Conservation (phyloP, 2,888 invertebrate genomes). For the Diloba caeruleocephala region DNA sequence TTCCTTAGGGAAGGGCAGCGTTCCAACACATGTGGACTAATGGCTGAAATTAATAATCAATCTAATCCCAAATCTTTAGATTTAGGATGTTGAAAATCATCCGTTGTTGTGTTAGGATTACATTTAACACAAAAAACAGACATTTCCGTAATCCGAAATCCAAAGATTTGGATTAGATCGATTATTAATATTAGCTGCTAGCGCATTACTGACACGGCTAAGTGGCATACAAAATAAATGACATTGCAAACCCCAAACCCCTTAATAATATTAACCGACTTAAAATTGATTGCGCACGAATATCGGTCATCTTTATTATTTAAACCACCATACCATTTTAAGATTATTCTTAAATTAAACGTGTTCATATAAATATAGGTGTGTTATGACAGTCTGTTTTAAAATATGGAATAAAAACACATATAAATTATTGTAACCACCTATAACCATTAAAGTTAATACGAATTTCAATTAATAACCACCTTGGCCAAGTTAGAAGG, state of each 20-base stretch:
- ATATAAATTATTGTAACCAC: conserved; percentile 47
- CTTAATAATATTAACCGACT: conserved; percentile 6
- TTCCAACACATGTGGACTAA: conserved; percentile 19
- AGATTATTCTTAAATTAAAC: conserved; percentile 30
- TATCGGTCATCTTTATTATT: conserved; percentile 19
- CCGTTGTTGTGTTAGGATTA: too few relatives aligned
- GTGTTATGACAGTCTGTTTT: conserved; percentile 28
- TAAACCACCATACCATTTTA: conserved; percentile 21
- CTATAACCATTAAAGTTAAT: conserved; percentile 45
- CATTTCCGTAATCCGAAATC: too few relatives aligned
- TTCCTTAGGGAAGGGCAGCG: conserved; percentile 8
- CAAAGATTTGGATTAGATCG: too few relatives aligned
- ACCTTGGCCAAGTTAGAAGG: conserved; percentile 74
- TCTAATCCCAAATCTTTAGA: too few relatives aligned
- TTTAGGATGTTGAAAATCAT: too few relatives aligned
- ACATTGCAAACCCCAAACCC: too few relatives aligned
- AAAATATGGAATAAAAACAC: conserved; percentile 32
- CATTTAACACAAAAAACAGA: too few relatives aligned
- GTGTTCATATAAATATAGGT: conserved; percentile 30
- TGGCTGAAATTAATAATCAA: too few relatives aligned
- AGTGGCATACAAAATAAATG: too few relatives aligned
- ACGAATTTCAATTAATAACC: conserved; percentile 51
- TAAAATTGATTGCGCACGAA: conserved; percentile 24
- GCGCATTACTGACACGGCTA: conserved; percentile 12
- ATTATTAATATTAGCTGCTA: too few relatives aligned